phyloP scores from a whole-genome alignment of 2,797 vertebrate genomes.

The Perodicticus potto region DNA sequence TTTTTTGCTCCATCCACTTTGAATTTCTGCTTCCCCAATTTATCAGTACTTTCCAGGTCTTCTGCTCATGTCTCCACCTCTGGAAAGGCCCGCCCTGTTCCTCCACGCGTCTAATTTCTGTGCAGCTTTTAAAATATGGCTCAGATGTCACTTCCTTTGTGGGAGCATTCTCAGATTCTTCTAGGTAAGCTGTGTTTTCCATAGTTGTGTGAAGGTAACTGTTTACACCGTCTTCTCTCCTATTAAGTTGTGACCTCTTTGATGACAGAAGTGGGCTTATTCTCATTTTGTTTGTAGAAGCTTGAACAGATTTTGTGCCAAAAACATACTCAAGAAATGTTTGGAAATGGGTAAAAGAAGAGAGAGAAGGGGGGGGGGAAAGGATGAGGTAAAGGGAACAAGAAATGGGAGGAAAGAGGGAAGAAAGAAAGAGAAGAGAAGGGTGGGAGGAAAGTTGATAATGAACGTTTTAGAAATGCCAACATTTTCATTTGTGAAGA shows the following conservation, averaged over 20 bases:
- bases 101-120: background rate
- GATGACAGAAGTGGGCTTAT: background rate
- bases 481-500: background rate
- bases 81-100: background rate
- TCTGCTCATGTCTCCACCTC: background rate
- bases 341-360: background rate
- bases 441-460: background rate
- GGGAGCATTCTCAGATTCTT: background rate
- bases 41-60: background rate
- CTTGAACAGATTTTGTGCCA: background rate
- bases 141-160: background rate
- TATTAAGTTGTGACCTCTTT: background rate
- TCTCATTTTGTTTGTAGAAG: background rate
- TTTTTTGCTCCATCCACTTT: background rate
- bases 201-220: background rate
- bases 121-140: background rate
- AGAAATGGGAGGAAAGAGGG: background rate
- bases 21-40: background rate
- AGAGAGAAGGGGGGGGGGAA: no score
- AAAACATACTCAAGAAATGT: background rate
- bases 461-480: background rate
- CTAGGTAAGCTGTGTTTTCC: background rate
- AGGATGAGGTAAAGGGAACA: background rate
- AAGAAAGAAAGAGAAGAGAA: background rate
- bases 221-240: background rate